These are phyloP conservation scores for Trichogramma dendrolimi DNA, from an alignment of 2,888 invertebrate genomes.

Conservation along the genomic window DNA sequence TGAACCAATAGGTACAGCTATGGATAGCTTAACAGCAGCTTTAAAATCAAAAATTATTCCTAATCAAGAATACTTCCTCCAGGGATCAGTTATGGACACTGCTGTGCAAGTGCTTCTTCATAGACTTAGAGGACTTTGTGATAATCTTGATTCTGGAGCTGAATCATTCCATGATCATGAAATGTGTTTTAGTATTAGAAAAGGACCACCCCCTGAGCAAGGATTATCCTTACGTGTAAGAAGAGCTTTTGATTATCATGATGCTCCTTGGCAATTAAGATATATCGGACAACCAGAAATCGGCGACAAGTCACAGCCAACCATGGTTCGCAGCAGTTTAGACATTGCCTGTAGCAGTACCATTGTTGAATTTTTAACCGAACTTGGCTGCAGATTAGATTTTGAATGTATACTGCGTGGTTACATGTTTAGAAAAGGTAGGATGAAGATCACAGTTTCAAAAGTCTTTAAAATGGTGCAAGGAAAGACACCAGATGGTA, in stretches of 20 bases:
- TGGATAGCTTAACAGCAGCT: slow-evolving; percentile 74
- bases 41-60: slow-evolving; percentile 82
- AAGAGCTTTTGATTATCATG: slow-evolving; percentile 75
- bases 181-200: slow-evolving; percentile 78
- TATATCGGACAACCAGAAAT: slow-evolving; percentile 90
- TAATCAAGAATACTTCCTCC: slow-evolving; percentile 87
- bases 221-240: slow-evolving; percentile 77
- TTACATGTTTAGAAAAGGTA: slow-evolving; percentile 91
- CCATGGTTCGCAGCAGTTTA: slow-evolving; percentile 85
- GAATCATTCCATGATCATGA: slow-evolving; percentile 93
- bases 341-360: slow-evolving; percentile 89
- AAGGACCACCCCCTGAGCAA: slow-evolving; percentile 46
- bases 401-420: slow-evolving; percentile 91
- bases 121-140: slow-evolving; percentile 81
- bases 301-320: slow-evolving; percentile 83
- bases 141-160: slow-evolving; percentile 84
- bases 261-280: slow-evolving; percentile 83
- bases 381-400: slow-evolving; percentile 85
- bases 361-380: slow-evolving; percentile 85
- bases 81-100: slow-evolving; percentile 89
- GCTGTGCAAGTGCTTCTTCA: slow-evolving; percentile 88
- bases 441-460: slow-evolving; percentile 95
- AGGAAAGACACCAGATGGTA: slow-evolving; percentile 64
- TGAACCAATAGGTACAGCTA: slow-evolving; percentile 62
- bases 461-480: slow-evolving; percentile 85